These are phyloP conservation scores for Hypsibius dujardini DNA, from an alignment of 1,140 invertebrate genomes.

Conservation along the genomic window DNA sequence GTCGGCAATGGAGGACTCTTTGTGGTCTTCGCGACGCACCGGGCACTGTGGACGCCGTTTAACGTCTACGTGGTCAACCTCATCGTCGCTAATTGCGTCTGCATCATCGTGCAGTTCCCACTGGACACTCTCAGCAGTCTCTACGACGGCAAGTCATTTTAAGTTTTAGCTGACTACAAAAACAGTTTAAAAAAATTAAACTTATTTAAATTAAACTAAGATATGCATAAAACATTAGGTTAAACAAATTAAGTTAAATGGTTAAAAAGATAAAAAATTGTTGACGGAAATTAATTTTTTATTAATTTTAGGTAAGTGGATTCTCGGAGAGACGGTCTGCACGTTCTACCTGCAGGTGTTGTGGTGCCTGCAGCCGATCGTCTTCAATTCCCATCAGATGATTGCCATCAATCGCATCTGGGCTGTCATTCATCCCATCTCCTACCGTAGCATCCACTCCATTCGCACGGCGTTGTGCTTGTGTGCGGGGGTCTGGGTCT, in stretches of 20 bases:
- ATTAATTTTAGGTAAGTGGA: neutral
- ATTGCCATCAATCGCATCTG: neutral
- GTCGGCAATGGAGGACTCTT: too few species aligned
- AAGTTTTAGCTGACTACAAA: too few species aligned
- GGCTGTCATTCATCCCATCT: neutral
- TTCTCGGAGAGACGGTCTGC: neutral
- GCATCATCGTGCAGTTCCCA: neutral
- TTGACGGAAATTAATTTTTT: too few species aligned
- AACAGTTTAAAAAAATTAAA: too few species aligned
- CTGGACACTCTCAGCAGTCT: constrained; percentile 3
- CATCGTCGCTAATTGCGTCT: neutral
- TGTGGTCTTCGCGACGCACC: too few species aligned
- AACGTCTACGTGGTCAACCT: neutral
- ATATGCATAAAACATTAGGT: too few species aligned
- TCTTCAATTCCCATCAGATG: neutral
- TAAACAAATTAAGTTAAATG: too few species aligned
- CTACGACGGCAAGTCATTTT: neutral
- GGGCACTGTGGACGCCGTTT: neutral
- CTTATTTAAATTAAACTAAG: too few species aligned
- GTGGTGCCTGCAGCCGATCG: neutral
- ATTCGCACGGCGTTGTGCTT: neutral
- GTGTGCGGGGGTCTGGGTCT: neutral
- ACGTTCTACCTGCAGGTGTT: neutral
- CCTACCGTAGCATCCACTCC: neutral
- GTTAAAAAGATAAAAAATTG: too few species aligned